Percentiles rank a stretch among this genome's conserved stretches.
Evolutionary conservation across 1,140 invertebrate genomes (phyloP).

Genomic region (Ylistrum balloti): DNA sequence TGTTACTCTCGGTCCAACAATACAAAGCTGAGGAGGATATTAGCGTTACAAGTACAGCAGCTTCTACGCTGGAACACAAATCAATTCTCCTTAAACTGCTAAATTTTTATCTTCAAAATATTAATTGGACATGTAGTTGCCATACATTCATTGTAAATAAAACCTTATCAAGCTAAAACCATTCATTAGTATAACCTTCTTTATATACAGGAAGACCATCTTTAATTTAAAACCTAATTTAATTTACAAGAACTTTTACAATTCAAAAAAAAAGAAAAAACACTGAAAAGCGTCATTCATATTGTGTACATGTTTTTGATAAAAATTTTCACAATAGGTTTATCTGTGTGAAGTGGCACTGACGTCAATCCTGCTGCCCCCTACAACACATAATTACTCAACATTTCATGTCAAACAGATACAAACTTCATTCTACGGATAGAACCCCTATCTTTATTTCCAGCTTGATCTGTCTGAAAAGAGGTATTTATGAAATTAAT

Average conservation of each 20-base stretch:
- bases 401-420: neutral
- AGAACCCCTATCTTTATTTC: neutral
- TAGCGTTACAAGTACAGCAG: neutral
- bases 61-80: neutral
- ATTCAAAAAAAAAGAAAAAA: too few species aligned
- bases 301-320: neutral
- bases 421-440: neutral
- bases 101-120: neutral
- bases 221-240: neutral
- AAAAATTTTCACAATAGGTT: neutral
- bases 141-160: conserved; percentile 3
- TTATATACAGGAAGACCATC: neutral
- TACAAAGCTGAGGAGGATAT: neutral
- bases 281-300: neutral
- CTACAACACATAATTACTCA: neutral
- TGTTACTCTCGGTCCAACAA: neutral
- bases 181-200: neutral
- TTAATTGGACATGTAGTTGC: neutral
- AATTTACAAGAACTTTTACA: too few species aligned
- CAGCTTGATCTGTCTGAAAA: conserved; percentile 21
- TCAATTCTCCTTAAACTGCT: conserved; percentile 19
- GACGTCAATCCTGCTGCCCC: too few species aligned
- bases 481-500: conserved; percentile 40
- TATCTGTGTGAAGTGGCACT: neutral
- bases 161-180: neutral